These are phyloP conservation scores for Hirundichthys speculiger DNA, from an alignment of 2,113 vertebrate species.

Conservation along the genomic window DNA sequence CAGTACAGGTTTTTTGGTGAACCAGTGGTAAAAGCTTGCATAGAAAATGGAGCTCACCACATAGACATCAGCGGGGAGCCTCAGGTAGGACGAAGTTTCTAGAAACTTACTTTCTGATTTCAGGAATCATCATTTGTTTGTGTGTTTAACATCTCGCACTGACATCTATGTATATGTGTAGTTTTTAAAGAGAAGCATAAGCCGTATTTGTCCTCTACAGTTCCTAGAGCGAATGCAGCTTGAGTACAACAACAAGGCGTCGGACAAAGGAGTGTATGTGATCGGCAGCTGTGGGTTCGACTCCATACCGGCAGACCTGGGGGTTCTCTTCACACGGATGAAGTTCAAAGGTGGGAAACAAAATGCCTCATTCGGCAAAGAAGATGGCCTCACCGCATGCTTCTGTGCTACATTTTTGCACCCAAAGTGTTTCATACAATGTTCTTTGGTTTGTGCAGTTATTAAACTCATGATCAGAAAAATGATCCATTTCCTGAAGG, in stretches of 20 bases:
- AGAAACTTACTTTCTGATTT: neutral
- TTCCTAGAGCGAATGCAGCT: conserved; percentile 89
- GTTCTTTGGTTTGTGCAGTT: neutral
- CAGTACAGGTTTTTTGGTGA: conserved; percentile 96
- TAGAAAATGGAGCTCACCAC: conserved; percentile 92
- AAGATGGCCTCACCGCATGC: neutral
- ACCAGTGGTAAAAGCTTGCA: conserved; percentile 89
- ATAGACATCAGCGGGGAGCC: conserved; percentile 94
- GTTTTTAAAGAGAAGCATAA: neutral
- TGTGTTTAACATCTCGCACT: too few relatives aligned
- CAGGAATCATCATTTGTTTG: too few relatives aligned
- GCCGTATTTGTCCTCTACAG: conserved; percentile 60
- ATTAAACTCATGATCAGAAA: too few relatives aligned
- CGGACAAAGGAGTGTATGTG: conserved; percentile 86
- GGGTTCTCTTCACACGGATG: conserved; percentile 86
- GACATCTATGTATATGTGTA: neutral
- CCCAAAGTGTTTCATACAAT: neutral
- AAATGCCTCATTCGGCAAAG: neutral
- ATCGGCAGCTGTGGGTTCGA: conserved; percentile 94
- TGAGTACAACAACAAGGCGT: conserved; percentile 87
- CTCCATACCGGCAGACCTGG: conserved; percentile 91
- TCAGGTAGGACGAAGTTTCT: conserved; percentile 77
- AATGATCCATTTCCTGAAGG: neutral
- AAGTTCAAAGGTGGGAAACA: conserved; percentile 86
- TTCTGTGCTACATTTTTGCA: neutral